Evolutionary conservation across 2,113 vertebrate species (phyloP).

Genomic region (Bubalus kerabau): DNA sequence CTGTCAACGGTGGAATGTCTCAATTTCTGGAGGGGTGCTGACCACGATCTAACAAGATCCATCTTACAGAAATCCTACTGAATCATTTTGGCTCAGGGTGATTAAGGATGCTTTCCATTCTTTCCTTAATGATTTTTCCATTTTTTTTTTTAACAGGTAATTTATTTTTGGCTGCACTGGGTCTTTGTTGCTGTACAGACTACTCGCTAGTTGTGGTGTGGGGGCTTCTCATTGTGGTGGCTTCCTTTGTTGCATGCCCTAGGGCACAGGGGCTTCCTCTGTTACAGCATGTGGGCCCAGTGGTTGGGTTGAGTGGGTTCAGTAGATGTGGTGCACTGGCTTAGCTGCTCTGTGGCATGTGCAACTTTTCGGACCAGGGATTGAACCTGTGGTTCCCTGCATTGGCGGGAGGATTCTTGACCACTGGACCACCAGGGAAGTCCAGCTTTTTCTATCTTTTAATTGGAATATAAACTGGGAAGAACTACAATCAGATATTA

Average conservation of each 20-base stretch:
- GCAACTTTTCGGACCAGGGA: not conserved
- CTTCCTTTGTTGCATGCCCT: not conserved
- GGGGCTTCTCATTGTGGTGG: not conserved
- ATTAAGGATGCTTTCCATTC: not conserved
- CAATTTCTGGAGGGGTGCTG: not conserved
- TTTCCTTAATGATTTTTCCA: not conserved
- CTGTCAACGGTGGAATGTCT: not conserved
- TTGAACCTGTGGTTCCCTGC: not conserved
- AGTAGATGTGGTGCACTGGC: not conserved
- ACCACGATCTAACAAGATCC: not conserved
- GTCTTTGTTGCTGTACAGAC: not conserved
- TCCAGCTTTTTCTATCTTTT: not conserved
- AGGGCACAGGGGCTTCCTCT: not conserved
- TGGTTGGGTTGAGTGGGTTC: not conserved
- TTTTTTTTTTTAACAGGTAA: not conserved
- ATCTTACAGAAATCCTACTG: not conserved
- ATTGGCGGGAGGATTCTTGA: not conserved
- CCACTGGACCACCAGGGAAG: not conserved
- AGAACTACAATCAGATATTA: not conserved
- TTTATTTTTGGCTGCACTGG: not conserved
- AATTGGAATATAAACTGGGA: slow-evolving; percentile 9
- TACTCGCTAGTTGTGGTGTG: not conserved
- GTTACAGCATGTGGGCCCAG: not conserved
- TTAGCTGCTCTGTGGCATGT: not conserved
- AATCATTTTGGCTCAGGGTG: not conserved